These are phyloP conservation scores for Stichopus chloronotus DNA, from an alignment of 35 echinoderm and acorn worm genomes.

Conservation along the genomic window DNA sequence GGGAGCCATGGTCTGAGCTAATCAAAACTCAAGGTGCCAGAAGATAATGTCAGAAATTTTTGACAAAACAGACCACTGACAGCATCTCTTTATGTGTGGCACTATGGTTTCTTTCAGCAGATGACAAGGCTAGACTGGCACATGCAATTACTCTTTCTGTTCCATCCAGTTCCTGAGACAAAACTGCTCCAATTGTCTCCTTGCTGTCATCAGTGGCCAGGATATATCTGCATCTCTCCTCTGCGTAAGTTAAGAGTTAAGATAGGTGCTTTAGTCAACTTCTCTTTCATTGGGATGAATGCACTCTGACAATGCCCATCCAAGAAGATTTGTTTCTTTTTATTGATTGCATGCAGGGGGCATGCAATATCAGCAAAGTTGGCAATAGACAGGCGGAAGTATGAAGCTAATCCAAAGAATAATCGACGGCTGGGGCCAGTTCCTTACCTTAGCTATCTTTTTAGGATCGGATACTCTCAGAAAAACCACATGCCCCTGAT, in stretches of 20 bases:
- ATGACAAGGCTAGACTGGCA: slow-evolving; percentile 47
- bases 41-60: slow-evolving; percentile 72
- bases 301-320: slow-evolving; percentile 45
- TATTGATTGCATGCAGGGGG: slow-evolving; percentile 55
- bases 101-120: slow-evolving; percentile 65
- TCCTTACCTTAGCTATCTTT: neutral
- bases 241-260: slow-evolving; percentile 51
- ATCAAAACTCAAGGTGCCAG: slow-evolving; percentile 54
- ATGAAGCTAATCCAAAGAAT: slow-evolving; percentile 62
- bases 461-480: neutral
- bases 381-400: slow-evolving; percentile 65
- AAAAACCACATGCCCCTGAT: neutral
- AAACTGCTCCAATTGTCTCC: slow-evolving; percentile 48
- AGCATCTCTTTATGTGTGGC: slow-evolving; percentile 61
- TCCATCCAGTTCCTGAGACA: slow-evolving; percentile 66
- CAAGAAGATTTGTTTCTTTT: slow-evolving; percentile 50
- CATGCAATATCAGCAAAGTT: slow-evolving; percentile 60
- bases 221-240: slow-evolving; percentile 24
- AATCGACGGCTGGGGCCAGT: neutral
- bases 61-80: slow-evolving; percentile 51
- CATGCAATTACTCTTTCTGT: slow-evolving; percentile 63
- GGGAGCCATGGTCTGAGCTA: slow-evolving; percentile 67
- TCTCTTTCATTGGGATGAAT: slow-evolving; percentile 48
- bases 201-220: slow-evolving; percentile 71
- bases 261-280: slow-evolving; percentile 36